These are phyloP conservation scores for Raja brachyura DNA, from an alignment of 2,113 vertebrate genomes.

Conservation along the genomic window DNA sequence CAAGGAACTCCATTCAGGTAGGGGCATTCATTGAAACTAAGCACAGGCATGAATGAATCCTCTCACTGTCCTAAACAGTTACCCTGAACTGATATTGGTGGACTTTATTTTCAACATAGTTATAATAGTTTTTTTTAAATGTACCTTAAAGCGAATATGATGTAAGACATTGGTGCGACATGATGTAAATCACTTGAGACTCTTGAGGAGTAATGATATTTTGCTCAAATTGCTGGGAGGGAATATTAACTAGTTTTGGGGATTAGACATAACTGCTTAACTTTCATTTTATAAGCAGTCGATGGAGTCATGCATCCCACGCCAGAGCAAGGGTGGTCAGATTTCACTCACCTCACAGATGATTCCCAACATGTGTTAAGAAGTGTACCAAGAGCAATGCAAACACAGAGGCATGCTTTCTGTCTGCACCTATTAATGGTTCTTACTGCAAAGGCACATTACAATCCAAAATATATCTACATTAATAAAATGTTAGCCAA, in stretches of 20 bases:
- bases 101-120: background rate
- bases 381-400: background rate
- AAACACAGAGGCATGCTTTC: background rate
- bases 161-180: background rate
- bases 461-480: background rate
- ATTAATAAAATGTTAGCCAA: background rate
- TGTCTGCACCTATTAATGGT: background rate
- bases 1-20: constrained; percentile 93
- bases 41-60: no score
- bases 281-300: background rate
- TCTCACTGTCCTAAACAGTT: background rate
- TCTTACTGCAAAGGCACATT: background rate
- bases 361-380: background rate
- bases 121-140: background rate
- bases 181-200: background rate
- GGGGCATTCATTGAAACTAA: constrained; percentile 33
- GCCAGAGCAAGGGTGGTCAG: background rate
- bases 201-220: background rate
- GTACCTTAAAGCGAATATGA: no score
- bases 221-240: no score
- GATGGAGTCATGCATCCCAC: background rate
- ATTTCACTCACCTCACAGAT: background rate
- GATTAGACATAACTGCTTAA: background rate
- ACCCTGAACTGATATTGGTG: background rate
- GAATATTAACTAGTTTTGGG: background rate